Evolutionary conservation across 2,888 invertebrate species (phyloP), one percentile per base, ranked within the genome.

Genomic region (Drosophila anomalipes): DNA sequence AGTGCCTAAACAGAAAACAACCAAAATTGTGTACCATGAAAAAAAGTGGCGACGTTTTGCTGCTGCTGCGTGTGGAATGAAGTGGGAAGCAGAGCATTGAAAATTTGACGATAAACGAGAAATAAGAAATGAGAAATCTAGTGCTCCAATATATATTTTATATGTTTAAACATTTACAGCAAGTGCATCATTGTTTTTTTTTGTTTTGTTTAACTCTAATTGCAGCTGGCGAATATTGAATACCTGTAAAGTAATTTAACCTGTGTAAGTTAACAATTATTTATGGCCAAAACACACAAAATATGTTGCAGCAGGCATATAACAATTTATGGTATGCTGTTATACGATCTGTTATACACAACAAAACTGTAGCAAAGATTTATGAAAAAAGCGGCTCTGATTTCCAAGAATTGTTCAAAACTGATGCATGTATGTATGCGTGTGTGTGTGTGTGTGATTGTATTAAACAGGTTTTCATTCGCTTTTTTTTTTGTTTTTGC

Each of bases 21-120:
- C 30, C 44, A 51, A 49, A 54, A 60, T 63, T 81, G 78, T 78
- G 79, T 78, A 73, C 56, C 61, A 65, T 66, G 44, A 63, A 71
- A 66, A 82, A 82, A 80, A 82, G 80, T 82, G 82, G 79, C 82
- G 79, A 80, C 82, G 82, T 78, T 79, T 64, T 81, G 81, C 77
- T 63, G 69, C 66, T 70, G 69, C 66, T 70, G 79, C 61, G 63
- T 61, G 64, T 64, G 56, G 39, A 16, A 78, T 56, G 67, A 80
- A 68, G 83, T 58, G 56, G 56, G 67, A 62, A 68, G 67, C 74
- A 77, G 58, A 54, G 81, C 77, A 67, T 77, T 77, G 77, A 81
- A 74, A 70, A 81, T 62, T 67, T 70, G 19, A 79, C 57, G 66
- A 64, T 51, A 69, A 74, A 62, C 66, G 62, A 81, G 62, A 47